A percentile compares a stretch with the other conserved stretches of the same genome.
Evolutionary conservation across 2,888 invertebrate genomes (phyloP).

Genomic region (Toxonevra muliebris): DNA sequence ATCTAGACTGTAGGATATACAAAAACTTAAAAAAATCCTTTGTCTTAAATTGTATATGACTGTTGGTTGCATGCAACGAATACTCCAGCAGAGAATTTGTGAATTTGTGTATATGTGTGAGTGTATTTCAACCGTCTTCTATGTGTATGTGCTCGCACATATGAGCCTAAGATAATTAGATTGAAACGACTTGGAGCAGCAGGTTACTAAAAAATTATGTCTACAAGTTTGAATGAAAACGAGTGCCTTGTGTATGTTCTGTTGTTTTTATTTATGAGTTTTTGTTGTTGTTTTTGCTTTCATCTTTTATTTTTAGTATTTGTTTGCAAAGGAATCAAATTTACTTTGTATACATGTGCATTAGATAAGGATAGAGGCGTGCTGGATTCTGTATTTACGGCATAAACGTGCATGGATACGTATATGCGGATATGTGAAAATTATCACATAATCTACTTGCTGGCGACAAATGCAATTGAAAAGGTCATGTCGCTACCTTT

Average conservation of each 20-base stretch:
- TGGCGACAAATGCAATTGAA: constrained; percentile 33
- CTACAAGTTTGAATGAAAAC: too few species aligned
- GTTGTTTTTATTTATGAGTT: neutral
- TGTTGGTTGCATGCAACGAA: too few species aligned
- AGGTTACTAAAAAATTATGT: neutral
- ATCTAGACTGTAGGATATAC: too few species aligned
- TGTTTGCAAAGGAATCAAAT: constrained; percentile 5
- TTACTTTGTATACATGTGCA: neutral
- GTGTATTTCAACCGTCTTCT: neutral
- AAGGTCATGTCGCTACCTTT: constrained; percentile 17
- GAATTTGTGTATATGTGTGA: constrained; percentile 16
- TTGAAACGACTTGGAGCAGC: neutral
- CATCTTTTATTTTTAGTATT: neutral
- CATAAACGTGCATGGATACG: neutral
- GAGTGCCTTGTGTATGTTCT: neutral
- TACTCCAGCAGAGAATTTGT: constrained; percentile 9
- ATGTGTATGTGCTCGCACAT: constrained; percentile 18
- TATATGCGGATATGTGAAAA: constrained; percentile 6
- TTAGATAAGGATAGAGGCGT: neutral
- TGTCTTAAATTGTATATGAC: too few species aligned
- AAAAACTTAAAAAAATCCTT: too few species aligned
- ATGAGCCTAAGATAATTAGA: constrained; percentile 30
- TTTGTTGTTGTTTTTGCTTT: neutral
- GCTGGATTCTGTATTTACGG: neutral
- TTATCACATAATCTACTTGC: constrained; percentile 9